Percentiles rank a stretch among this genome's conserved stretches.
Conservation (phyloP, 2,888 invertebrate species). For the Julus scanicus region DNA sequence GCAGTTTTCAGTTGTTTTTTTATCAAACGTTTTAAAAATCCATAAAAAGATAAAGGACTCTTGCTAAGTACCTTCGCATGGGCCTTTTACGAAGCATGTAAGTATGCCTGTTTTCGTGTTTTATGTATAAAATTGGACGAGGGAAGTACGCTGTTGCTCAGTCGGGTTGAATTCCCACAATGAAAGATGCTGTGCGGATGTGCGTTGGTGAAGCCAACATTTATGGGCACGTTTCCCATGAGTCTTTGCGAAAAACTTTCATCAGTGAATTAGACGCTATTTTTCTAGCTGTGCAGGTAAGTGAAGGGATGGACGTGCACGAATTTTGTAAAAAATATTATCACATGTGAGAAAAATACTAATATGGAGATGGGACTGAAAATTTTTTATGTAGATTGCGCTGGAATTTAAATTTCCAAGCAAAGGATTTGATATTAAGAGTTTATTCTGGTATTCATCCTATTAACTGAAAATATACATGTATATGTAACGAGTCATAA, state of each 20-base stretch:
- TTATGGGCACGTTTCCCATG: constrained; percentile 42
- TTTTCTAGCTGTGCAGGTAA: neutral
- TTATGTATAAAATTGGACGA: constrained; percentile 38
- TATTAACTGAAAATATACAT: too few species aligned
- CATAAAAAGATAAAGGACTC: neutral
- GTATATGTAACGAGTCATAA: too few species aligned
- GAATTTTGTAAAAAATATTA: neutral
- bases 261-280: neutral
- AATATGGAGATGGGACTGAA: too few species aligned
- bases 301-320: neutral
- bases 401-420: neutral
- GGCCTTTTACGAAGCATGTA: neutral
- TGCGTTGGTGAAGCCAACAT: constrained; percentile 35
- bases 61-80: neutral
- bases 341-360: too few species aligned
- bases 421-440: neutral
- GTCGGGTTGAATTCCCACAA: neutral
- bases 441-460: too few species aligned
- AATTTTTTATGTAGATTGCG: too few species aligned
- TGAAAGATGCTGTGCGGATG: constrained; percentile 38
- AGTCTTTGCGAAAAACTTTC: constrained; percentile 29
- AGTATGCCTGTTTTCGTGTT: constrained; percentile 29
- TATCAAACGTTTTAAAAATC: constrained; percentile 15
- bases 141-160: constrained; percentile 24
- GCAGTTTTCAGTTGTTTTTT: neutral